These are phyloP conservation scores for Halocynthia aurantium DNA, from an alignment of 23 tunicate genomes.

Conservation along the genomic window DNA sequence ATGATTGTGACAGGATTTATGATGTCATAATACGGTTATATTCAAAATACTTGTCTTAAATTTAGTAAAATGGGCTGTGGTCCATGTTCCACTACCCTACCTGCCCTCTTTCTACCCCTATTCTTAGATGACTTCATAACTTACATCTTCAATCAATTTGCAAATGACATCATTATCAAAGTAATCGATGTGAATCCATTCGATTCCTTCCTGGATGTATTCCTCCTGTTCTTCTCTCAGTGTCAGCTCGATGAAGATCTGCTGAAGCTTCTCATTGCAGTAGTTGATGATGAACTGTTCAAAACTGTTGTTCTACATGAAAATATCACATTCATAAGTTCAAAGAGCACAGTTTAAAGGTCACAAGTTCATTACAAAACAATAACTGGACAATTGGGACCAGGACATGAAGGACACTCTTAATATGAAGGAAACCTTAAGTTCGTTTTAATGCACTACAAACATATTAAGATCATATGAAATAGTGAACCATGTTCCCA, in stretches of 20 bases:
- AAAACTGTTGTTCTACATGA: slow-evolving; percentile 60
- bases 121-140: background rate
- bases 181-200: slow-evolving; percentile 89
- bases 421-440: too few relatives aligned
- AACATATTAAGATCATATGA: too few relatives aligned
- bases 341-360: too few relatives aligned
- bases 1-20: background rate
- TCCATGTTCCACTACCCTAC: background rate
- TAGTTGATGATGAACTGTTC: slow-evolving; percentile 96
- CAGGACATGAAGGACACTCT: too few relatives aligned
- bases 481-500: too few relatives aligned
- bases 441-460: too few relatives aligned
- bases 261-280: slow-evolving; percentile 94
- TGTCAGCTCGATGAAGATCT: slow-evolving; percentile 80
- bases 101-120: background rate
- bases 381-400: too few relatives aligned
- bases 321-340: too few relatives aligned
- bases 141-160: slow-evolving; percentile 77
- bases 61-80: background rate
- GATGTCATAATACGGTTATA: background rate
- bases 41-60: background rate
- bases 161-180: slow-evolving; percentile 88
- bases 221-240: slow-evolving; percentile 85
- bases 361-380: too few relatives aligned
- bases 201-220: slow-evolving; percentile 82